These are phyloP conservation scores for Platygyra sinensis DNA, from an alignment of 64 coral and sea anemone genomes.

Conservation along the genomic window DNA sequence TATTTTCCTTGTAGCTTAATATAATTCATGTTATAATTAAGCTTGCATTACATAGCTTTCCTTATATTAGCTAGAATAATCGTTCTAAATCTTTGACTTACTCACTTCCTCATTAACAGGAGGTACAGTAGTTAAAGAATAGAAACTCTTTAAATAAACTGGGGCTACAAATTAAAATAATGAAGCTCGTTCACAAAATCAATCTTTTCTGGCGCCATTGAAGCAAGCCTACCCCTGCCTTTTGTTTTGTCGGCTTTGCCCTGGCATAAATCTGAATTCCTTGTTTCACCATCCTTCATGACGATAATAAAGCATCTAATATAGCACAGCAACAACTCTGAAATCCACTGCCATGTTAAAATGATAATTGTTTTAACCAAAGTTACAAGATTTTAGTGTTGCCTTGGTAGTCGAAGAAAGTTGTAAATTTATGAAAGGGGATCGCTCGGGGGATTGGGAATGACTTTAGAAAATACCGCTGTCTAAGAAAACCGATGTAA, in stretches of 20 bases:
- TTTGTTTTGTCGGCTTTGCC: slow-evolving; percentile 85
- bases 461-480: not conserved
- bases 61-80: too few species aligned
- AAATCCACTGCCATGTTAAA: not conserved
- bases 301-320: not conserved
- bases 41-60: too few species aligned
- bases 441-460: not conserved
- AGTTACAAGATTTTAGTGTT: not conserved
- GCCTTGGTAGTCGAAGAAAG: slow-evolving; percentile 5
- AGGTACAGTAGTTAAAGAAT: too few species aligned
- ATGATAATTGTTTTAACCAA: not conserved
- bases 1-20: too few species aligned
- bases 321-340: not conserved
- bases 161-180: not conserved
- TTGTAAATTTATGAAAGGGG: slow-evolving; percentile 10
- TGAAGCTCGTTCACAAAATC: not conserved
- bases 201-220: too few species aligned
- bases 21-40: too few species aligned
- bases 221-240: slow-evolving; percentile 78
- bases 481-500: not conserved
- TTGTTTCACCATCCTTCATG: slow-evolving; percentile 92
- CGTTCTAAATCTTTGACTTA: too few species aligned
- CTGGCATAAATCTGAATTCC: slow-evolving; percentile 96
- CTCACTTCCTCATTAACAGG: too few species aligned
- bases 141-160: not conserved